Evolutionary conservation across 2,797 vertebrate genomes (phyloP), one percentile per base, ranked within the genome.

Genomic region (Chromobotia macracanthus): DNA sequence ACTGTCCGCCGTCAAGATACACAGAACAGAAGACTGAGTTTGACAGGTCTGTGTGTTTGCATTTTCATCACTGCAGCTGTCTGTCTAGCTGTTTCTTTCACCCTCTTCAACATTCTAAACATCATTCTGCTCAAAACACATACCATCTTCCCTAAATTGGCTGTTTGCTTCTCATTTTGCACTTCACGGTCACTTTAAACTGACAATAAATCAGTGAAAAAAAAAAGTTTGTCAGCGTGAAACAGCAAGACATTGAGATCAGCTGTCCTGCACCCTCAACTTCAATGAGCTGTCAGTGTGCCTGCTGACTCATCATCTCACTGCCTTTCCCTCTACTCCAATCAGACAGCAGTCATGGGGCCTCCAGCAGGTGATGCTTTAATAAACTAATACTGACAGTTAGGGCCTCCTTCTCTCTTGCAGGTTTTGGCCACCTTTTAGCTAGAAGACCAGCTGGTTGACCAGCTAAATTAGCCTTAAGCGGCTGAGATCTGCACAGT

Each of bases 131-230:
- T 51, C 68, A 28, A 58, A 65, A 83, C 67, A 80, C 75, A 79
- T 68, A 74, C 71, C 13, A 66, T 21, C 73, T 75, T 75, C 61
- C 65, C 79, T 81, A 84, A 89, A 87, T 86, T 84, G 84, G 86
- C 85, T 50, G 61, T 80, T 86, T 90, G 86, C 87, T 77, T 82
- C 85, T 68, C 79, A 88, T 89, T 89, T 87, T 88, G 81, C 83
- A 80, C 87, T 87, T 68, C 28, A 72, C 38, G 82, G 83, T 71
- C 80, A 77, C 83, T 80, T 80, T 77, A 77, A 87, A 86, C 85
- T 88, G 85, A 80, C 86, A 88, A 86, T 87, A 87, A 80, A 77
- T 70, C 71, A 41, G 28, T 44, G 64, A 18, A 44, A 67, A 72
- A 67, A 72, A 69, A 55, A 78, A 15, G 12, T 84, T 81, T 85